Base-by-base conservation (phyloP, 1,140 invertebrate species). In the Agrypnia vestita region DNA sequence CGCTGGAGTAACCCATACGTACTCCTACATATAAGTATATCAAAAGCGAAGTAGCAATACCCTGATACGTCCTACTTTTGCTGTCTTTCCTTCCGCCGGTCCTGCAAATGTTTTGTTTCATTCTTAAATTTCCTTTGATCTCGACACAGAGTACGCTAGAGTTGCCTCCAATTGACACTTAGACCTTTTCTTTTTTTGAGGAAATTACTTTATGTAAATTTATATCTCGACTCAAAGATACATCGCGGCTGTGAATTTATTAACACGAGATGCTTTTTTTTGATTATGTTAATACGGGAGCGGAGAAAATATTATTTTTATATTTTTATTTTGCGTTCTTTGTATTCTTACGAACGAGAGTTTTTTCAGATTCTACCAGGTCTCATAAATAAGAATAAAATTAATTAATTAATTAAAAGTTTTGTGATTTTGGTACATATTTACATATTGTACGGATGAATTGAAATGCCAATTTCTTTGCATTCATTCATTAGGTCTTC, bases 181-280 rank as follows among this genome's bases (percentile, higher is more conserved):
- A 51, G 69, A 55, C 69, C 8, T 53, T 53, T 9, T 55, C 11
- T 73, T 55, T 73, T 71, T 73, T 55, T 55, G 49, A 21, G 69
- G 53, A 73, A 73, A 73, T 73, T 73, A 73, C 69, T 73, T 73
- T 73, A 73, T 73, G 69, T 73, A 73, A 73, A 73, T 73, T 73
- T 49, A 49, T n/a, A 21, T 55, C 51, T 43, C 69, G 4, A 43
- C 69, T 55, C 49, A 19, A 73, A 73, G 69, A 71, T 47, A 64
- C 21, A 55, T 55, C 69, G 51, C 69, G 47, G 69, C 25, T 69
- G 9, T 6, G 12, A 15, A 69, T 64, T 19, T 59, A 21, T 59
- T 59, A 59, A 59, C 55, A 21, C 17, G 55, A 59, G 17, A 59
- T 59, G 9, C 17, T 59, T 59, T 59, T n/a, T 7, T 15, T 35